phyloP scores from a whole-genome alignment of 2,113 vertebrate genomes.

The Mesocricetus auratus region DNA sequence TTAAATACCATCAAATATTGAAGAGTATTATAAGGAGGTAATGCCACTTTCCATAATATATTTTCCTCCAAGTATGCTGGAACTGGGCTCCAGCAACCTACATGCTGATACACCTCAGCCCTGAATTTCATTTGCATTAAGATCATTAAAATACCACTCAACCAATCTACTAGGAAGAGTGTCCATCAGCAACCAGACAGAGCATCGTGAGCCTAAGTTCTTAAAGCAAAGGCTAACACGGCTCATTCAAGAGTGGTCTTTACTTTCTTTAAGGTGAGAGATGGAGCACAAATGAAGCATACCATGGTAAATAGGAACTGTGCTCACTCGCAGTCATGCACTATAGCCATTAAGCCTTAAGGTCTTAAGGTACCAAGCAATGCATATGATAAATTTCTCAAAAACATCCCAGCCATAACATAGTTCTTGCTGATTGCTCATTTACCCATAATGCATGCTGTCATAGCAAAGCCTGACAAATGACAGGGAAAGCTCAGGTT shows the following conservation, averaged over 20 bases:
- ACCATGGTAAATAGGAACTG: conserved; percentile 90
- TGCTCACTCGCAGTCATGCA: conserved; percentile 90
- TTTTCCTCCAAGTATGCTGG: conserved; percentile 62
- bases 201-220: conserved; percentile 53
- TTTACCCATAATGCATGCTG: conserved; percentile 95
- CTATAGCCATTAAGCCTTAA: conserved; percentile 91
- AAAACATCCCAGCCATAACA: conserved; percentile 94
- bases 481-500: conserved; percentile 92
- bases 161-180: conserved; percentile 15
- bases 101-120: background rate
- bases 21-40: conserved; percentile 78
- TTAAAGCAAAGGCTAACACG: conserved; percentile 83
- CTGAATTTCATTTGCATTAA: conserved; percentile 50
- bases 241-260: conserved; percentile 80
- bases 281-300: conserved; percentile 89
- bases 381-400: conserved; percentile 93
- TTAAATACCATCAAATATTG: conserved; percentile 73
- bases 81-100: conserved; percentile 36
- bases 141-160: conserved; percentile 73
- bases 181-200: conserved; percentile 43
- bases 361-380: conserved; percentile 93
- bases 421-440: conserved; percentile 94
- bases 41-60: conserved; percentile 66
- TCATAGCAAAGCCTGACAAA: conserved; percentile 95
- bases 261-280: conserved; percentile 82